phyloP scores from a whole-genome alignment of 1,140 invertebrate species.

The Artemia franciscana region DNA sequence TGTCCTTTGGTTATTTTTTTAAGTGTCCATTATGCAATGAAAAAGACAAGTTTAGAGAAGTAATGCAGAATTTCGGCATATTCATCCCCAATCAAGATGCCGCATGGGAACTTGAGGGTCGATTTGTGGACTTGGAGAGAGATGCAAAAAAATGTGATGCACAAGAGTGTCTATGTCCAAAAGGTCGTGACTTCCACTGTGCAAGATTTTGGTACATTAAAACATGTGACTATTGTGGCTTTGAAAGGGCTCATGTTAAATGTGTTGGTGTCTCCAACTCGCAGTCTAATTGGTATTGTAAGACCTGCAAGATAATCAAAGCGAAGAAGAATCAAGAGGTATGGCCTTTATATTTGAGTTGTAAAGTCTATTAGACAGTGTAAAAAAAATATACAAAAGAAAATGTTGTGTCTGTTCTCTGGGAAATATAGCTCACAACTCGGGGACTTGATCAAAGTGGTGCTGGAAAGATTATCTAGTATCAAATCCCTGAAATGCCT shows the following conservation, averaged over 20 bases:
- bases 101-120: slow-evolving; percentile 40
- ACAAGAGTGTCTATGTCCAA: slow-evolving; percentile 28
- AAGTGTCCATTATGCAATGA: slow-evolving; percentile 41
- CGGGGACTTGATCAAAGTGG: too few relatives aligned
- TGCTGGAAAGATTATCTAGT: too few relatives aligned
- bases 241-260: not conserved
- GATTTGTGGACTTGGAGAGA: slow-evolving; percentile 31
- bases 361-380: too few relatives aligned
- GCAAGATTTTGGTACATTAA: not conserved
- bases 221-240: not conserved
- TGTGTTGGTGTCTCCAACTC: not conserved
- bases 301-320: too few relatives aligned
- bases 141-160: slow-evolving; percentile 32
- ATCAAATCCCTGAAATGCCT: too few relatives aligned
- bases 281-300: not conserved
- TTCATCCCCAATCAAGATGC: slow-evolving; percentile 40
- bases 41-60: slow-evolving; percentile 28
- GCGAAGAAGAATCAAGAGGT: too few relatives aligned
- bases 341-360: too few relatives aligned
- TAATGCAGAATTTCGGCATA: slow-evolving; percentile 35
- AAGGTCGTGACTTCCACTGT: slow-evolving; percentile 24
- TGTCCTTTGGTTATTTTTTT: slow-evolving; percentile 39
- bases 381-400: too few relatives aligned
- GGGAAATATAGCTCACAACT: too few relatives aligned
- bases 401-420: too few relatives aligned